These are phyloP conservation scores for Ciconia boyciana DNA, from an alignment of 2,113 vertebrate species.

Conservation along the genomic window DNA sequence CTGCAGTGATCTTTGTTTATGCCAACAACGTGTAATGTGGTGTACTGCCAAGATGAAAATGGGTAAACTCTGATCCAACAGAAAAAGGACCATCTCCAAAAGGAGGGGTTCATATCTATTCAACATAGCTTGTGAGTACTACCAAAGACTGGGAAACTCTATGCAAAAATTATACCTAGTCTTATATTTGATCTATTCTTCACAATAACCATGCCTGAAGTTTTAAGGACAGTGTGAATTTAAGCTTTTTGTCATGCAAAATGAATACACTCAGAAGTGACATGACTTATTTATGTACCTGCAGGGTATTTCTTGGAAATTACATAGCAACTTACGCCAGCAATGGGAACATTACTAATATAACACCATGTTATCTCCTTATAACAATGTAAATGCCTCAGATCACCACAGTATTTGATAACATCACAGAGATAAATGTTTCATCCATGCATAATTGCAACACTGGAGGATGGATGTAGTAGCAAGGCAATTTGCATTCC, in stretches of 20 bases:
- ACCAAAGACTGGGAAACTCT: not conserved
- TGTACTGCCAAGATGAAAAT: not conserved
- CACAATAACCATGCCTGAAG: not conserved
- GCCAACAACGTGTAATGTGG: not conserved
- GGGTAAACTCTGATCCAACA: not conserved
- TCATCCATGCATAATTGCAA: slow-evolving; percentile 16
- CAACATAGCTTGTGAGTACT: not conserved
- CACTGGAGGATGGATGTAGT: not conserved
- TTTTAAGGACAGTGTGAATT: slow-evolving; percentile 19
- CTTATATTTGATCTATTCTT: not conserved
- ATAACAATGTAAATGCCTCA: slow-evolving; percentile 42
- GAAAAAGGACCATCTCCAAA: not conserved
- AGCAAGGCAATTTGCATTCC: not conserved
- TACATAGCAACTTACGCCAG: slow-evolving; percentile 31
- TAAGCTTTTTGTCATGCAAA: slow-evolving; percentile 42
- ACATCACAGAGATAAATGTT: slow-evolving; percentile 47
- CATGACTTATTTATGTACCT: slow-evolving; percentile 58
- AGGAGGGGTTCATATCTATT: not conserved
- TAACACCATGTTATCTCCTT: slow-evolving; percentile 49
- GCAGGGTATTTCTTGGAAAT: slow-evolving; percentile 49
- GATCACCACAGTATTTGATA: slow-evolving; percentile 50
- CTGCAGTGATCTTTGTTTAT: not conserved
- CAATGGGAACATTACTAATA: slow-evolving; percentile 46
- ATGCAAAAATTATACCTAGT: not conserved
- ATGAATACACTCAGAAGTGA: slow-evolving; percentile 8